phyloP scores from a whole-genome alignment of 2,797 vertebrate species.

The Cyprinella venusta region DNA sequence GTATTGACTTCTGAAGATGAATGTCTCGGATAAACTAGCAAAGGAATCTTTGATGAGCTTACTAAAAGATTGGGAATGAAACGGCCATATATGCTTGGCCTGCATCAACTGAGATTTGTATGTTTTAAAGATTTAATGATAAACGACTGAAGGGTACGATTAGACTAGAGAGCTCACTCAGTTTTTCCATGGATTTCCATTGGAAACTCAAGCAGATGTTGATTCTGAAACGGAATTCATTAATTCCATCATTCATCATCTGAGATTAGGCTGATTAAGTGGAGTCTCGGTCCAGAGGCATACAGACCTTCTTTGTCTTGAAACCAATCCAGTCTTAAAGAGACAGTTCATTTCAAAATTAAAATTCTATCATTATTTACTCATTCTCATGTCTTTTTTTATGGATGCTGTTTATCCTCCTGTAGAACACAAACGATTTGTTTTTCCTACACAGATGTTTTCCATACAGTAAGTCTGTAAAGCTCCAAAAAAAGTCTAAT shows the following conservation, averaged over 20 bases:
- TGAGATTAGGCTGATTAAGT: conserved; percentile 16
- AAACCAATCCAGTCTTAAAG: conserved; percentile 17
- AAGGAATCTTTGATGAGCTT: not conserved
- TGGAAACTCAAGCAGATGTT: conserved; percentile 13
- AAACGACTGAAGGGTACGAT: not conserved
- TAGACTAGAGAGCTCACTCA: not conserved
- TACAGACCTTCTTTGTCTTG: conserved; percentile 16
- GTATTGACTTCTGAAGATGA: conserved; percentile 22
- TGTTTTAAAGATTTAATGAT: conserved; percentile 12
- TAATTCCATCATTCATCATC: conserved; percentile 9
- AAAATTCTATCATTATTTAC: not conserved
- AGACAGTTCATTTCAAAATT: not conserved
- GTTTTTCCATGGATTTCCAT: conserved; percentile 13
- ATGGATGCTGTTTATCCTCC: not conserved
- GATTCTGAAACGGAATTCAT: conserved; percentile 17
- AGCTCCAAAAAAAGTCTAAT: not conserved
- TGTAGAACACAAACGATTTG: not conserved
- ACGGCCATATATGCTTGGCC: not conserved
- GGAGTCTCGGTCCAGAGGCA: conserved; percentile 13
- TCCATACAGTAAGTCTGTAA: not conserved
- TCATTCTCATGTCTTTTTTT: not conserved
- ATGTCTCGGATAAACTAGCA: conserved; percentile 25
- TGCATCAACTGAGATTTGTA: conserved; percentile 1
- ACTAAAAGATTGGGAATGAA: not conserved
- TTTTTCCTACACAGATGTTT: not conserved